Percentiles rank a stretch among this genome's conserved stretches.
phyloP scores from a whole-genome alignment of 2,797 vertebrate genomes.

The Diplodus sargus region DNA sequence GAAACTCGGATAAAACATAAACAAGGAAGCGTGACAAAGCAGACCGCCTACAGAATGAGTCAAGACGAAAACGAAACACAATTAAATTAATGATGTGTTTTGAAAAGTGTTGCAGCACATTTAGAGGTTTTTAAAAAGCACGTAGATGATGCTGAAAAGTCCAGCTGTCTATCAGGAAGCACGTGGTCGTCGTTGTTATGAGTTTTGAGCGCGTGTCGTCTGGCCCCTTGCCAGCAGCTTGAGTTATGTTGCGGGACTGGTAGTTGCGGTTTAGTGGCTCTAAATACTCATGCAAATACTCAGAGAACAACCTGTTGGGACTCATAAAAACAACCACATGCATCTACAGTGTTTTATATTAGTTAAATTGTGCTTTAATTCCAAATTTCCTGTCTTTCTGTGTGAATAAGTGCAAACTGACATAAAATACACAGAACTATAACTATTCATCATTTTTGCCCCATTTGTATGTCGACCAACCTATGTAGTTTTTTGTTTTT shows the following conservation, averaged over 20 bases:
- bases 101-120: fast-evolving
- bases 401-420: not conserved
- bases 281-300: not conserved
- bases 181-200: slow-evolving; percentile 20
- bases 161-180: not conserved
- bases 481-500: not conserved
- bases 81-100: fast-evolving
- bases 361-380: not conserved
- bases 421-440: not conserved
- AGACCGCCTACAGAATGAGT: fast-evolving
- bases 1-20: slow-evolving; percentile 58
- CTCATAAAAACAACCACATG: not conserved
- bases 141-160: not conserved
- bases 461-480: not conserved
- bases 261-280: not conserved
- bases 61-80: too few species aligned
- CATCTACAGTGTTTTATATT: not conserved
- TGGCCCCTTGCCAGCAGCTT: too few species aligned
- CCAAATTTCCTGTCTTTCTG: too few species aligned
- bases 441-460: too few species aligned
- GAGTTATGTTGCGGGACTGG: not conserved
- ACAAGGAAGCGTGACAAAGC: slow-evolving; percentile 70
- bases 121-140: not conserved
- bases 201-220: not conserved
- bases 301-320: not conserved